Percentiles rank a stretch among this genome's conserved stretches.
Conservation (phyloP, 2,888 invertebrate species). For the Nomada lathburiana region DNA sequence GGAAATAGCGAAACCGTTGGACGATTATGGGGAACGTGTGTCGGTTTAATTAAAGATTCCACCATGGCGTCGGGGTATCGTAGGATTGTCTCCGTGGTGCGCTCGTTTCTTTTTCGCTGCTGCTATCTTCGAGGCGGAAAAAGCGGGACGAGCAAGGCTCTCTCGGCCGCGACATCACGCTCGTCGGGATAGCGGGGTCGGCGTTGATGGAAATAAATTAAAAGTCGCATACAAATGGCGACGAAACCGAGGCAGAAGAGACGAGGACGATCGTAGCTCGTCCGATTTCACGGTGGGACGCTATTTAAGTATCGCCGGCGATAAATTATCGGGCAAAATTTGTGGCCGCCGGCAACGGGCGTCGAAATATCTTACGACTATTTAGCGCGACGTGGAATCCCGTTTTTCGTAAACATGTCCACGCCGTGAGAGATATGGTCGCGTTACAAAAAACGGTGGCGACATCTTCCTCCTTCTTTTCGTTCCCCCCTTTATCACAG, state of each 20-base stretch:
- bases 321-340: conserved; percentile 53
- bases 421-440: conserved; percentile 37
- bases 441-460: conserved; percentile 33
- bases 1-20: conserved; percentile 46
- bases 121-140: neutral
- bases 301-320: conserved; percentile 52
- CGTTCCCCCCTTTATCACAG: neutral
- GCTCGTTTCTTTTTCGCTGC: too few relatives aligned
- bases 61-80: conserved; percentile 7
- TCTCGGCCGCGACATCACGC: conserved; percentile 7
- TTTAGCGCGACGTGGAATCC: conserved; percentile 58
- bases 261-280: conserved; percentile 32
- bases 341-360: conserved; percentile 35
- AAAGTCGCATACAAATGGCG: conserved; percentile 35
- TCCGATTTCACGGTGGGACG: conserved; percentile 50
- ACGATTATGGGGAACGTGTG: conserved; percentile 37
- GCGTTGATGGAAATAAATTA: conserved; percentile 44
- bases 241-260: neutral
- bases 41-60: conserved; percentile 44
- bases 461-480: neutral
- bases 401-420: conserved; percentile 63
- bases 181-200: conserved; percentile 13
- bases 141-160: neutral
- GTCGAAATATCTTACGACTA: conserved; percentile 62
- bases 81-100: neutral